Conservation (phyloP, 2,888 invertebrate genomes). For the Harpalus rufipes region DNA sequence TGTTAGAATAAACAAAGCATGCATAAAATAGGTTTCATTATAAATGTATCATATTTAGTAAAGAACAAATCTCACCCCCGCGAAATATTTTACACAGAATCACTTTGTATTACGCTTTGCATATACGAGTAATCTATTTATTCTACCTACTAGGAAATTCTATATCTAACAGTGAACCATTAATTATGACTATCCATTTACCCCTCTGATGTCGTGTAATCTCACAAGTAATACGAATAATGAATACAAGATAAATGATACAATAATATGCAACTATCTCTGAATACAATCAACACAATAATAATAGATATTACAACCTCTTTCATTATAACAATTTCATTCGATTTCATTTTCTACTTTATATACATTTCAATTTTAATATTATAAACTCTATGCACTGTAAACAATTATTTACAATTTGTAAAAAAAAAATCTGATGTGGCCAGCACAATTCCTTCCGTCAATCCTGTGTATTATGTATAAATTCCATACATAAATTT, state of each 20-base stretch:
- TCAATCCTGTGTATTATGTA: too few relatives aligned
- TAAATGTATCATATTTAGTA: slow-evolving; percentile 9
- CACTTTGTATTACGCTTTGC: slow-evolving; percentile 15
- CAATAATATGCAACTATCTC: slow-evolving; percentile 10
- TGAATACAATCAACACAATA: slow-evolving; percentile 13
- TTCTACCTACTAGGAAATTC: slow-evolving; percentile 45
- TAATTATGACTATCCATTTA: slow-evolving; percentile 36
- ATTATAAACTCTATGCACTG: background rate
- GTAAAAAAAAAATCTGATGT: too few relatives aligned
- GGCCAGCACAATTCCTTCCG: too few relatives aligned
- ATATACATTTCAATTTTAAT: background rate
- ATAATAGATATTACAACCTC: background rate
- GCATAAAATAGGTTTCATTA: background rate
- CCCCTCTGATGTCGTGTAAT: slow-evolving; percentile 9
- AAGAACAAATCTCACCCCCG: slow-evolving; percentile 27
- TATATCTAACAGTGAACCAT: slow-evolving; percentile 32
- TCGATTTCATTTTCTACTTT: background rate
- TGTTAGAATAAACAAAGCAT: background rate
- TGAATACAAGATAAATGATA: slow-evolving; percentile 43
- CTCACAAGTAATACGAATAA: slow-evolving; percentile 32
- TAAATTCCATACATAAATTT: too few relatives aligned
- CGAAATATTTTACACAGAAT: slow-evolving; percentile 17
- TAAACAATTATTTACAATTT: too few relatives aligned
- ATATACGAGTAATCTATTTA: slow-evolving; percentile 22
- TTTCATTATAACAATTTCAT: slow-evolving; percentile 2